Base-by-base conservation (phyloP, 2,888 invertebrate genomes). In the Pherbina coryleti region DNA sequence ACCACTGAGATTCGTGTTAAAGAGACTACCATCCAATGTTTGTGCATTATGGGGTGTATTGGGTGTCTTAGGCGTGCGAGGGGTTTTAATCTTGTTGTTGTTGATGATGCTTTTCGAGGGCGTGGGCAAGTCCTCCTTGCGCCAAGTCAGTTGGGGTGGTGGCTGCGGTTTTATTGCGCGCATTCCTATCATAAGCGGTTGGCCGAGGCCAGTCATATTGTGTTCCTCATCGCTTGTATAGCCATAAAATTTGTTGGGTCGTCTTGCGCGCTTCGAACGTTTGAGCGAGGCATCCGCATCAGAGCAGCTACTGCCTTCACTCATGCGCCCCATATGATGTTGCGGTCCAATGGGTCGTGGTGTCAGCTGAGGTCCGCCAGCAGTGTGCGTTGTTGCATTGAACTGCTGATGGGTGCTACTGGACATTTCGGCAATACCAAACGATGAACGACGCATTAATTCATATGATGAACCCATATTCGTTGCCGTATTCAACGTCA, bases 171-270 rank as follows among this genome's bases (percentile, higher is more conserved):
- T 90, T 8, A 90, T 89, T 1, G 87, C 83, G 19, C 88, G 84
- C 79, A 86, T 84, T 2, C 89, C 82, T 86, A 90, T 82, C 85
- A 86, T 83, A 67, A 87, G 74, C 7, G 89, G 82, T 81, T 90
- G 84, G 7, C 87, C 83, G 25, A 86, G n/a, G 0, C 83, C 80
- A 22, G 75, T 67, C 22, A 75, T 75, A 1, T 74, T 73, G 19
- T 91, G 91, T 80, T 96, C 96, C 84, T 96, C 96, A 83, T 96
- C 96, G 87, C 96, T 96, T 0, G 96, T 95, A 87, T 96, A 96
- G 0, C 96, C 96, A 86, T 96, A 96, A 87, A 96, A 96, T 85
- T 94, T 95, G 85, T 96, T 96, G 0, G 95, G 96, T 37, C 96
- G 93, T 57, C 96, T 90, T 84, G 95, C 92, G 79, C 96, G 92